Base-by-base conservation (phyloP, 2,797 vertebrate species). In the Clamator glandarius region DNA sequence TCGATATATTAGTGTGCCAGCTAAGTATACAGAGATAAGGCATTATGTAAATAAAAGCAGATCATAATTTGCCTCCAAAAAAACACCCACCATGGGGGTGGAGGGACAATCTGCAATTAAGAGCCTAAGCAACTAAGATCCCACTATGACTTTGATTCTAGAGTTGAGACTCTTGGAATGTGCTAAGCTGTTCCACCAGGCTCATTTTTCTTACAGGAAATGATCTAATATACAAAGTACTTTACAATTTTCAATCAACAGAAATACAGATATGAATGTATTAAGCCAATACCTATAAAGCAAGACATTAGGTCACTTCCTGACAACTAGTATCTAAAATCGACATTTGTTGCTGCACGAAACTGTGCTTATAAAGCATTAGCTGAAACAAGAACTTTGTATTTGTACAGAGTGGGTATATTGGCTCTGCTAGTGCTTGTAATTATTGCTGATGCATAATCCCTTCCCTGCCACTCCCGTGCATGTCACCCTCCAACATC, bases 231-330 rank as follows among this genome's bases (percentile, higher is more conserved):
- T 80, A 91, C 84, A 80, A 96, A 95, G 92, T 91, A 96, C 92
- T 96, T 92, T 36, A 84, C 25, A 61, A 76, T 90, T 96, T 96
- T 95, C 91, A 94, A 95, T 96, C 91, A 94, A 96, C 77, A 95
- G 86, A 96, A 94, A 96, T 89, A 93, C 88, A 88, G 91, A 96
- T 94, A 96, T 95, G 95, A 97, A 92, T 85, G 91, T 84, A 96
- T 92, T 93, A 93, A 90, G 93, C 44, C 80, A 92, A 11, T 94
- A 94, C 93, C 93, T 94, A 58, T 78, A 87, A 92, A 92, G 89
- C 91, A 96, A 96, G 93, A 84, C 93, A 89, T 97, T 78, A 95
- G 62, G 58, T 96, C 95, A 97, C 93, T 97, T 96, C 96, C 95
- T 93, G 92, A 96, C 80, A 89, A 85, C 75, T 68, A 91, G 57